Conservation (phyloP, 2,888 invertebrate species). For the Gandaritis pyraliata region DNA sequence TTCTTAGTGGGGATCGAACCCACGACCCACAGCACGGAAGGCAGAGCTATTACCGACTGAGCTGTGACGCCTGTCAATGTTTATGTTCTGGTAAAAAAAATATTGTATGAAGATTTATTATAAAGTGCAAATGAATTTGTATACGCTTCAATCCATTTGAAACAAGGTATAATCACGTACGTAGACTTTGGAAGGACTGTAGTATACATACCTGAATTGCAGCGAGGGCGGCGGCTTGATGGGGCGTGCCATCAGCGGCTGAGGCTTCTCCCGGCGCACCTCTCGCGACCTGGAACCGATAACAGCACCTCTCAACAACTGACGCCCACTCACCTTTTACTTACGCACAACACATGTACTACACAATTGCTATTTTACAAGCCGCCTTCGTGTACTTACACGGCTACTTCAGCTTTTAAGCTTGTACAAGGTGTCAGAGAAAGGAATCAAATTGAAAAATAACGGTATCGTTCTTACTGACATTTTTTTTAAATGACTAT, state of each 20-base stretch:
- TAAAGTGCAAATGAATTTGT: too few species aligned
- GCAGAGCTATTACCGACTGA: too few species aligned
- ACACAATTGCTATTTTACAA: constrained; percentile 30
- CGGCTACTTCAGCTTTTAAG: constrained; percentile 16
- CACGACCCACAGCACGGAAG: too few species aligned
- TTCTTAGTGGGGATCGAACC: too few species aligned
- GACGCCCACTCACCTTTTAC: constrained; percentile 8
- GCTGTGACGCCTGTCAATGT: too few species aligned
- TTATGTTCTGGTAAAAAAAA: too few species aligned
- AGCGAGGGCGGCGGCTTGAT: constrained; percentile 3
- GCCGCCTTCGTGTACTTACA: constrained; percentile 19
- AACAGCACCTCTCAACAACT: constrained; percentile 32
- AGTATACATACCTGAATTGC: constrained; percentile 22
- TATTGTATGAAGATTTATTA: too few species aligned
- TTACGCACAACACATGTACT: constrained; percentile 25
- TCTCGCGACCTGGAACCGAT: constrained; percentile 68
- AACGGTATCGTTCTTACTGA: neutral
- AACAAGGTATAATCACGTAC: too few species aligned
- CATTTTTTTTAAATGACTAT: neutral
- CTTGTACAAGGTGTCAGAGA: constrained; percentile 27
- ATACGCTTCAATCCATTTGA: too few species aligned
- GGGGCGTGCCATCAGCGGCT: constrained; percentile 42
- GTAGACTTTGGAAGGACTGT: too few species aligned
- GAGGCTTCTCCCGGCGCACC: constrained; percentile 61
- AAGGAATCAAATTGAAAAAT: constrained; percentile 2